These are phyloP conservation scores for Aphidius colemani DNA, from an alignment of 2,888 invertebrate species.

Conservation along the genomic window DNA sequence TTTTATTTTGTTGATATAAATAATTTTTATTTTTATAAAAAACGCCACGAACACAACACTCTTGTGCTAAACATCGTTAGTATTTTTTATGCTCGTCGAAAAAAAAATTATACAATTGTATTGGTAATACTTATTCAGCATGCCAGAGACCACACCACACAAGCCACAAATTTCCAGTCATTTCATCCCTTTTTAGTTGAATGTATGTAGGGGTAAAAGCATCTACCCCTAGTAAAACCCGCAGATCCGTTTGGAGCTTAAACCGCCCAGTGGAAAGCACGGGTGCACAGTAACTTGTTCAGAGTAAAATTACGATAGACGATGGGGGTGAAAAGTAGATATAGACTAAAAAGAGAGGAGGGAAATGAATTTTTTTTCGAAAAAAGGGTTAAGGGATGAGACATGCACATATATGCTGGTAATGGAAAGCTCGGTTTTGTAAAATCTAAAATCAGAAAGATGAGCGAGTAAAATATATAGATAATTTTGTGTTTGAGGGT, in stretches of 20 bases:
- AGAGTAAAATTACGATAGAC: slow-evolving; percentile 46
- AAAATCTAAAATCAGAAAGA: too few species aligned
- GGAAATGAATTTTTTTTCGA: background rate
- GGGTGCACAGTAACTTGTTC: slow-evolving; percentile 36
- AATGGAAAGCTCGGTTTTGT: slow-evolving; percentile 5
- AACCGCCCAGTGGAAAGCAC: slow-evolving; percentile 42
- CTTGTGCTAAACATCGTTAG: too few species aligned
- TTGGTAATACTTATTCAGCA: slow-evolving; percentile 17
- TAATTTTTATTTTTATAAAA: too few species aligned
- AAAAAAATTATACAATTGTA: background rate
- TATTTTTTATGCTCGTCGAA: too few species aligned
- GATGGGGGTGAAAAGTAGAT: slow-evolving; percentile 35
- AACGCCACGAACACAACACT: too few species aligned
- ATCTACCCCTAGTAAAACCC: slow-evolving; percentile 16
- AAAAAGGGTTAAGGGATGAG: background rate
- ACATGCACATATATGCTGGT: background rate
- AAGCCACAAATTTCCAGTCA: slow-evolving; percentile 27
- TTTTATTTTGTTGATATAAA: background rate
- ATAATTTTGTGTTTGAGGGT: slow-evolving; percentile 14
- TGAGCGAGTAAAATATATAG: slow-evolving; percentile 26
- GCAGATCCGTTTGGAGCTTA: slow-evolving; percentile 45
- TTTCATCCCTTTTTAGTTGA: slow-evolving; percentile 17
- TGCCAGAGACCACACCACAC: slow-evolving; percentile 16
- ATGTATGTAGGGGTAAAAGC: slow-evolving; percentile 15
- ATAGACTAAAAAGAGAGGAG: background rate